A percentile compares a stretch with the other conserved stretches of the same genome.
Evolutionary conservation across 1,140 invertebrate genomes (phyloP).

Genomic region (Nymphalis io): DNA sequence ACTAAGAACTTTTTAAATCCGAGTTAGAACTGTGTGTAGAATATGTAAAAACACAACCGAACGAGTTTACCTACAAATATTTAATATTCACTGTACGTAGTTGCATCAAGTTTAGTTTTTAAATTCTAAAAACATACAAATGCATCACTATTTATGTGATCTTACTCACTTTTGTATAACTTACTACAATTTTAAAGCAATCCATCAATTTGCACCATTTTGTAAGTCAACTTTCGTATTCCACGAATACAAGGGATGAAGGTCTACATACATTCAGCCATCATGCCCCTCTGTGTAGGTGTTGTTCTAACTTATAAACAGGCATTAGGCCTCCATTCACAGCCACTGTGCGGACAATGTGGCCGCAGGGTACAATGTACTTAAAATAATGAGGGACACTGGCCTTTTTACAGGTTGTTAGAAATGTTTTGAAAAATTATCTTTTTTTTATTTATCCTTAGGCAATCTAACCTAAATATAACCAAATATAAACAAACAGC

Average conservation of each 20-base stretch:
- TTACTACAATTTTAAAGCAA: constrained; percentile 13
- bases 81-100: too few relatives aligned
- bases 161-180: not conserved
- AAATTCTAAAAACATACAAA: not conserved
- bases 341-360: constrained; percentile 63
- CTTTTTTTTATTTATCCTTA: too few relatives aligned
- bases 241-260: constrained; percentile 31
- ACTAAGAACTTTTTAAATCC: too few relatives aligned
- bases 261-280: constrained; percentile 29
- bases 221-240: constrained; percentile 40
- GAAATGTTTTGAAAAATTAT: not conserved
- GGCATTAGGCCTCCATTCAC: constrained; percentile 54
- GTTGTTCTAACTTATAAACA: constrained; percentile 58
- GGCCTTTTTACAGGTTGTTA: constrained; percentile 39
- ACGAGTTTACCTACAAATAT: too few relatives aligned
- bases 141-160: not conserved
- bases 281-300: constrained; percentile 29
- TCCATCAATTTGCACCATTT: constrained; percentile 35
- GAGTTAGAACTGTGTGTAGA: too few relatives aligned
- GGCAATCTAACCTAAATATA: too few relatives aligned
- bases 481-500: too few relatives aligned
- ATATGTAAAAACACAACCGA: too few relatives aligned
- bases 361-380: constrained; percentile 43
- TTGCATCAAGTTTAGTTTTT: too few relatives aligned
- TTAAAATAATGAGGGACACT: constrained; percentile 42